phyloP scores from a whole-genome alignment of 2,797 vertebrate genomes.

The Mormyrus hasselquistii region DNA sequence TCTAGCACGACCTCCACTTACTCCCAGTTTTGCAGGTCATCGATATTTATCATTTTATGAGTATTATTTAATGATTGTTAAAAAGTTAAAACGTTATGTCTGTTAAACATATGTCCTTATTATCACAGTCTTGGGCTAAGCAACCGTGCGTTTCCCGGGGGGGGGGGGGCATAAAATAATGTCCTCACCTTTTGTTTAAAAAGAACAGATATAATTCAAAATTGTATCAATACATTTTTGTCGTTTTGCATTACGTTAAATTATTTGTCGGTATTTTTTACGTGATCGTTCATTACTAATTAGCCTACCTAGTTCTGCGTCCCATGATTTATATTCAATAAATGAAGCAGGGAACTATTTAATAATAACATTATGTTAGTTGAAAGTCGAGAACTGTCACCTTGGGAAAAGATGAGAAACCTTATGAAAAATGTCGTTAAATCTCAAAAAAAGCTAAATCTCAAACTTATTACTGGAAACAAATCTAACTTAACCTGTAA shows the following conservation, averaged over 20 bases:
- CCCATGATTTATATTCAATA: not conserved
- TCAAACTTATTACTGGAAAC: not conserved
- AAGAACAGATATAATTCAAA: not conserved
- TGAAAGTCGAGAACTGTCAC: not conserved
- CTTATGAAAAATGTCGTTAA: not conserved
- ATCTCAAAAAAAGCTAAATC: not conserved
- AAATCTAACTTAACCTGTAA: not conserved
- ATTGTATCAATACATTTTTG: not conserved
- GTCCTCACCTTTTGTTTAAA: not conserved
- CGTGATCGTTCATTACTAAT: not conserved
- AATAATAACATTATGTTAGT: not conserved
- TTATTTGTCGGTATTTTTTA: not conserved
- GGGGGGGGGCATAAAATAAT: not conserved
- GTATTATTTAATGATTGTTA: not conserved
- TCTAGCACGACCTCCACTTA: not conserved
- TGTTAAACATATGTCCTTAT: not conserved
- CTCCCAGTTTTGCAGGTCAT: not conserved
- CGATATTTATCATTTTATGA: not conserved
- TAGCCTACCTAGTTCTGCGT: not conserved
- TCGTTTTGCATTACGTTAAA: not conserved
- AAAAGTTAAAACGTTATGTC: not conserved
- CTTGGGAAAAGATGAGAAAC: not conserved
- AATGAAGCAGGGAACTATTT: not conserved
- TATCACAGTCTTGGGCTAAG: not conserved
- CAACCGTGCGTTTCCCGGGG: not conserved